Evolutionary conservation across 1,140 invertebrate genomes (phyloP).

Genomic region (Tetraneura akinire): DNA sequence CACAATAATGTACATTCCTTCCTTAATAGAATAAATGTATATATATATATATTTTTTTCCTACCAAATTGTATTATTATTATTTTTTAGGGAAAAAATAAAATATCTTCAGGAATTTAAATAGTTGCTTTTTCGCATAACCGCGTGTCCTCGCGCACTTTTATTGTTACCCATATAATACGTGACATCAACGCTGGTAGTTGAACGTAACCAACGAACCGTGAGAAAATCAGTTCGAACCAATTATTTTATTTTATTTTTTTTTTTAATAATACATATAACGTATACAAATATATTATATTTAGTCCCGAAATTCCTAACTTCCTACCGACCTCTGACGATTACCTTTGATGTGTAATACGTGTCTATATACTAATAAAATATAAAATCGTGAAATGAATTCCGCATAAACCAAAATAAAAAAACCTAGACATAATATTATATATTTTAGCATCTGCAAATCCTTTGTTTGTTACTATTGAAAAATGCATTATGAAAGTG

Average conservation of each 20-base stretch:
- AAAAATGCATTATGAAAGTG: neutral
- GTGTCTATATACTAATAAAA: too few relatives aligned
- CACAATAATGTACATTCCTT: too few relatives aligned
- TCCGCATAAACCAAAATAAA: neutral
- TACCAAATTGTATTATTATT: neutral
- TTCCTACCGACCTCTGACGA: too few relatives aligned
- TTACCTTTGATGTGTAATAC: too few relatives aligned
- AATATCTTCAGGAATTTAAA: slow-evolving; percentile 12
- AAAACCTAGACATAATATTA: too few relatives aligned
- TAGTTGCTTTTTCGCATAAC: neutral
- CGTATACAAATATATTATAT: neutral
- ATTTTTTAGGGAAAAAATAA: neutral
- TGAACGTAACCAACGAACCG: slow-evolving; percentile 24
- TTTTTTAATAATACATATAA: neutral
- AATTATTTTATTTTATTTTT: neutral
- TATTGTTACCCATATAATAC: neutral
- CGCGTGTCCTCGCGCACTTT: neutral
- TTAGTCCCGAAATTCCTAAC: neutral
- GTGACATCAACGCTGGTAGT: slow-evolving; percentile 27
- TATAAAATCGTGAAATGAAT: too few relatives aligned
- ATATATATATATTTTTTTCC: too few relatives aligned
- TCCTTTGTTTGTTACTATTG: too few relatives aligned
- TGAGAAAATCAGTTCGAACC: slow-evolving; percentile 11
- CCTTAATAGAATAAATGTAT: too few relatives aligned
- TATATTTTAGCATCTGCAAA: too few relatives aligned